Percentiles rank a stretch among this genome's conserved stretches.
phyloP scores from a whole-genome alignment of 1,140 invertebrate genomes.

The Triops cancriformis region DNA sequence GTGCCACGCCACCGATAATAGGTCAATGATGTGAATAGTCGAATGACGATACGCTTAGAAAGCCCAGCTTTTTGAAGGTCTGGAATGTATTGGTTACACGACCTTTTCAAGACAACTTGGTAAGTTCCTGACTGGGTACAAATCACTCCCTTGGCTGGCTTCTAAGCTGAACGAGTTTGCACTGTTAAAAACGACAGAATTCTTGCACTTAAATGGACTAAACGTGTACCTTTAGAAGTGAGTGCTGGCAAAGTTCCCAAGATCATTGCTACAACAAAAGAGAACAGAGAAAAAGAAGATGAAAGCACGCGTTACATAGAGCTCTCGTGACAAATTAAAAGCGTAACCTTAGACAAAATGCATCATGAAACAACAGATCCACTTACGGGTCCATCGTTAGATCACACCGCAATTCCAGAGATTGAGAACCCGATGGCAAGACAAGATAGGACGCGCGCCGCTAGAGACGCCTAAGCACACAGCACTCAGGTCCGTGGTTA shows the following conservation, averaged over 20 bases:
- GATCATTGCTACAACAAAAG: not conserved
- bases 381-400: not conserved
- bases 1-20: not conserved
- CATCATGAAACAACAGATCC: not conserved
- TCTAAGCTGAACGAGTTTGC: not conserved
- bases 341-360: not conserved
- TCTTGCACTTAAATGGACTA: not conserved
- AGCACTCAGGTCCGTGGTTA: not conserved
- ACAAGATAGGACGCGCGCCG: too few relatives aligned
- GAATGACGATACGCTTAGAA: not conserved
- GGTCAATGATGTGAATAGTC: slow-evolving; percentile 10
- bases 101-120: not conserved
- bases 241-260: not conserved
- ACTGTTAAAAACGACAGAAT: not conserved
- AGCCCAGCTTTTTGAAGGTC: not conserved
- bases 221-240: not conserved
- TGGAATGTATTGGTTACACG: too few relatives aligned
- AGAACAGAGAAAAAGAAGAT: not conserved
- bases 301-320: not conserved
- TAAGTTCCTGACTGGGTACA: not conserved
- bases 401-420: too few relatives aligned
- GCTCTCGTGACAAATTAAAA: not conserved
- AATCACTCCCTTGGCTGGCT: not conserved
- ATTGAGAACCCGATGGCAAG: too few relatives aligned
- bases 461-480: not conserved